Base-by-base conservation (phyloP, 92 coral and sea anemone genomes). In the Umimayanthus kanabou region DNA sequence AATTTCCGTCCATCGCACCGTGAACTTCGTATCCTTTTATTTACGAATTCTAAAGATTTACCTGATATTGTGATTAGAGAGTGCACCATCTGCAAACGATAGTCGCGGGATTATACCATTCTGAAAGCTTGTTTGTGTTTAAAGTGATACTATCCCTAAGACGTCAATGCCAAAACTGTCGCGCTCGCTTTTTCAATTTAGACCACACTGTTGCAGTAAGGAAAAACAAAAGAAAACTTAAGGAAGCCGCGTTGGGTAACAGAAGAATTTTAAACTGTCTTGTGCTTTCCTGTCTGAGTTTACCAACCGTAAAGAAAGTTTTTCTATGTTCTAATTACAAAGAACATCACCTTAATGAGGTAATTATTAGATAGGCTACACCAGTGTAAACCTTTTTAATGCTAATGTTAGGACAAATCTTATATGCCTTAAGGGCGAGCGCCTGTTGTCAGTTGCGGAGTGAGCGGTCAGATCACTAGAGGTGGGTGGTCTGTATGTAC, bases 371-470 rank as follows among this genome's bases (percentile, higher is more conserved):
- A 93, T 95, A 89, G 89, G 91, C 85, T 89, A 79, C 85, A 66
- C 91, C 78, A 91, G 93, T 89, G 88, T 95, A 93, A 95, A 84
- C 89, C 95, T 93, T 93, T 93, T 95, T 88, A 82, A 95, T 95
- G 98, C 91, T 95, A 95, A 95, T 95, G 94, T 90, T 91, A 66
- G 91, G 90, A 93, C 92, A 93, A 93, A 91, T 91, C 96, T 75
- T 72, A 93, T 88, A 71, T 85, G 79, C 92, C 94, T 90, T 23
- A 76, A 85, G 96, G 94, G 93, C 57, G 65, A 70, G 87, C 88
- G 85, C 88, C 87, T 95, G 98, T 93, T 92, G 85, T 91, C 87
- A 84, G 92, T 89, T 93, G 92, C 76, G 40, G 87, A 83, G 87
- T 70, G 87, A 83, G 87, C 77, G 87, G 87, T 83, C 94, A 89